phyloP scores from a whole-genome alignment of 2,113 vertebrate genomes.

The Vombatus ursinus region DNA sequence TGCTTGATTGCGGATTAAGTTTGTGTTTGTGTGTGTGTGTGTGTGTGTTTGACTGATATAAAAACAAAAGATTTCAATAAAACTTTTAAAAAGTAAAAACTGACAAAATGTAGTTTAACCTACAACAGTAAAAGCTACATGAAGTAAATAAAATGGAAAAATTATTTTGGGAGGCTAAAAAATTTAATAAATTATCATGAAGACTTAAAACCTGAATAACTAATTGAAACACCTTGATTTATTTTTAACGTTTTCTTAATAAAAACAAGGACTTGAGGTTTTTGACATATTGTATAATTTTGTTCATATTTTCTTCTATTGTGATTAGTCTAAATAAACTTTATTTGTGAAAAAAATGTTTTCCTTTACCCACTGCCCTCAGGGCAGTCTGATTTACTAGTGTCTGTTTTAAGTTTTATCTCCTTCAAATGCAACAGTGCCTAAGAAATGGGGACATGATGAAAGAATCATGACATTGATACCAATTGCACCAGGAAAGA shows the following conservation, averaged over 20 bases:
- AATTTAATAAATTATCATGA: conserved; percentile 37
- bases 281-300: conserved; percentile 24
- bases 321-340: conserved; percentile 14
- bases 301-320: conserved; percentile 13
- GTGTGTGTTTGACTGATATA: neutral
- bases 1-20: neutral
- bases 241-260: neutral
- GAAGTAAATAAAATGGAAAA: neutral
- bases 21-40: neutral
- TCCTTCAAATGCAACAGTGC: neutral
- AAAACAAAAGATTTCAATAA: neutral
- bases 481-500: neutral
- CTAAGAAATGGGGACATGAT: neutral
- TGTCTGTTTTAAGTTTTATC: conserved; percentile 7
- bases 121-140: neutral
- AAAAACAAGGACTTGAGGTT: conserved; percentile 19
- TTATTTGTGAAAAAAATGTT: conserved; percentile 13
- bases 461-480: neutral
- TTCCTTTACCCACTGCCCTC: conserved; percentile 3
- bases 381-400: neutral
- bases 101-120: neutral
- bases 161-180: conserved; percentile 20
- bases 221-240: conserved; percentile 41
- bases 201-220: conserved; percentile 14
- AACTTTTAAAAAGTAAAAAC: neutral